Base-by-base conservation (phyloP, 2,113 vertebrate species). In the Myotis brandtii region DNA sequence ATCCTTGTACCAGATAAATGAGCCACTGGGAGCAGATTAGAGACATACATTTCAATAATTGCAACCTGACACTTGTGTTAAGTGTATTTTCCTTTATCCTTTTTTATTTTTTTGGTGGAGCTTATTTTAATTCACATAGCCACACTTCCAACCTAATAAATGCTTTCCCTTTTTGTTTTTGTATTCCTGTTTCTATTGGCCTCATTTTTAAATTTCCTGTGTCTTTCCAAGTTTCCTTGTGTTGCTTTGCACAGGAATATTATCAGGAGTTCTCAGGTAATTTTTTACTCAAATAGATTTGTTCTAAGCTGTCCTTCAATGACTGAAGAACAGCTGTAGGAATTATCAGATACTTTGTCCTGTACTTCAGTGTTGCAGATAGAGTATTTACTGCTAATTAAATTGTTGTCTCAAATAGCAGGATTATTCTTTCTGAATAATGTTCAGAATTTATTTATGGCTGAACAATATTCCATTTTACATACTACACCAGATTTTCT, bases 351-450 rank as follows among this genome's bases (percentile, higher is more conserved):
- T 76, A 54, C 32, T 9, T 23, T 62, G 91, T 48, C 80, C 91
- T 83, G 52, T 14, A 59, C 82, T 89, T 83, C 2, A 21, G 25
- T 93, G 84, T 62, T 89, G 76, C 14, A 0, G n/a, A 40, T 87
- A 46, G 46, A 16, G 32, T 84, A 23, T 27, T 81, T 67, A 69
- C 81, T 89, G 56, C 73, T 91, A 86, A 82, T 88, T 94, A 90
- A 92, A 46, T 88, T 96, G 86, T 93, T 46, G 67, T 73, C 72
- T 73, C 72, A 46, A 14, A 73, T 27, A 73, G 40, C 72, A 73
- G 43, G 72, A 73, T 16, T 37, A 27, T 73, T 43, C 25, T 73
- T 30, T 46, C 72, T 46, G 40, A 5, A 73, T 46, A 46, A 17
- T 46, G 27, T 73, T 73, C 72, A 73, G 72, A 46, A 73, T 27